A percentile compares a stretch with the other conserved stretches of the same genome.
Evolutionary conservation across 2,113 vertebrate genomes (phyloP).

Genomic region (Corydoras sp.): DNA sequence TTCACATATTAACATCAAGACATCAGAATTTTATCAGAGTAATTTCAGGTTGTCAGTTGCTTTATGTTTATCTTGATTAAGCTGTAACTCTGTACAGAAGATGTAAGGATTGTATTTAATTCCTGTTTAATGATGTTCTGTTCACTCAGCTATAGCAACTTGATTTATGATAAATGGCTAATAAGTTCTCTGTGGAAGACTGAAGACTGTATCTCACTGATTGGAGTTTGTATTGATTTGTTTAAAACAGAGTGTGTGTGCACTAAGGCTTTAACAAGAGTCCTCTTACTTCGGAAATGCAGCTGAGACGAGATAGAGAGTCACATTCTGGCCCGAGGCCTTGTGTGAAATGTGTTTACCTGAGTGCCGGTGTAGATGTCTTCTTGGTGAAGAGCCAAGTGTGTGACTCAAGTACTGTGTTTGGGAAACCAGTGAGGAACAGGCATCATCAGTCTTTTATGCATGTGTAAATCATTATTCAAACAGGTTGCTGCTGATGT

Average conservation of each 20-base stretch:
- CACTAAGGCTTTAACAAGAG: no score
- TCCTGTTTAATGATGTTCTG: conserved; percentile 2
- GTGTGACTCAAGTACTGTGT: neutral
- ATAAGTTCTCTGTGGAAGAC: conserved; percentile 8
- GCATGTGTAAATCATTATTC: no score
- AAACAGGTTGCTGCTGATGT: no score
- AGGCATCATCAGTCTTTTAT: no score
- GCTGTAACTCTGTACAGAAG: no score
- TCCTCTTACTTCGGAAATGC: no score
- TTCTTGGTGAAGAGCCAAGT: neutral
- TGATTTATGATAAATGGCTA: conserved; percentile 10
- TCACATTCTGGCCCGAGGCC: neutral
- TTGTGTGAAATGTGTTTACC: neutral
- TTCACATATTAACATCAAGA: no score
- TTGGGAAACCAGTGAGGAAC: no score
- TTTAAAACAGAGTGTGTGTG: neutral
- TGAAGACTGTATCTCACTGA: conserved; percentile 9
- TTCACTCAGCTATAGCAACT: neutral
- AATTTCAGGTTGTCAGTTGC: no score
- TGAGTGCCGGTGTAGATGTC: neutral
- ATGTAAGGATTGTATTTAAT: no score
- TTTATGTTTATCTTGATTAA: no score
- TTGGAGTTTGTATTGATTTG: conserved; percentile 3
- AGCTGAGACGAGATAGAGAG: neutral
- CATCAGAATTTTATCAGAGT: no score